Base-by-base conservation (phyloP, 2,113 vertebrate genomes). In the Erpornis zantholeuca region DNA sequence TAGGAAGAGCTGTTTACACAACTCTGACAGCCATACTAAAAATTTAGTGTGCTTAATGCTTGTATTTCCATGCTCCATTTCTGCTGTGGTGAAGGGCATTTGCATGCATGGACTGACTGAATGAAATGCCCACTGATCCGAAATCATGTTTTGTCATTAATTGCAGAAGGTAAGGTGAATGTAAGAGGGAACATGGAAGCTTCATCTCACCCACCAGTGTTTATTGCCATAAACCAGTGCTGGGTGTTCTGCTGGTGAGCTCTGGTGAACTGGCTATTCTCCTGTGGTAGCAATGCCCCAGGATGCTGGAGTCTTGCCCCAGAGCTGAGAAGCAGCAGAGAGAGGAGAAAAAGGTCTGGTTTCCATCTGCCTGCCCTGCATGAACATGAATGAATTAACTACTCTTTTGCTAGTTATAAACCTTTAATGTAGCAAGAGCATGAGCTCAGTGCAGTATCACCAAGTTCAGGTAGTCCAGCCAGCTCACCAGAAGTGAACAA, bases 381-480 rank as follows among this genome's bases (percentile, higher is more conserved):
- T 10, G 35, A 73, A 42, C 27, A 12, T 1, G 2, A 86, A n/a
- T 19, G 23, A 49, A 61, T 29, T 5, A 53, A 29, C 10, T 76
- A 79, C 17, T 54, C 2, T 88, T 76, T 86, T 53, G 65, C 36
- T 59, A 31, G n/a, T 49, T 70, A 57, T 13, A 54, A 77, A 53
- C 28, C 11, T 53, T 50, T 44, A 57, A 63, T 1, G 24, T 8
- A 80, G 47, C 60, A 47, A 36, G 53, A 50, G 15, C 19, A 4
- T 15, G 16, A 76, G 31, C 22, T 52, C 75, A 36, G 45, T 52
- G 36, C 38, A 44, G 19, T 40, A 13, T 31, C 29, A 13, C 36
- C 0, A 3, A n/a, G 6, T 31, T 83, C 50, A 23, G 0, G 0
- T 15, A 21, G 45, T 33, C 27, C 24, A n/a, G 31, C n/a, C 57